A percentile compares a stretch with the other conserved stretches of the same genome.
These are phyloP conservation scores for Pterobdella sp. DNA, from an alignment of 2,888 invertebrate genomes.

Conservation along the genomic window DNA sequence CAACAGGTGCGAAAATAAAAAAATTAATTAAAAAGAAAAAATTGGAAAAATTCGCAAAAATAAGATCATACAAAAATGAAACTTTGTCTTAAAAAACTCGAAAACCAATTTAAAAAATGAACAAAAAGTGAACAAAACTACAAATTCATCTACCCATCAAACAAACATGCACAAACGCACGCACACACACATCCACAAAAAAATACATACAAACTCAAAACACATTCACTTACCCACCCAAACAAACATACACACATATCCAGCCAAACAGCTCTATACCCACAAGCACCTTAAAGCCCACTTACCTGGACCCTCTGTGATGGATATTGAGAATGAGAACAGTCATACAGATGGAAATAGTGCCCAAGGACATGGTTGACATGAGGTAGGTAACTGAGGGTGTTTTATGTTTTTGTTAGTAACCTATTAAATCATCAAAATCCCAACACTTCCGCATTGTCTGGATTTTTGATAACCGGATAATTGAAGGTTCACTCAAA, in stretches of 20 bases:
- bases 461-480: too few relatives aligned
- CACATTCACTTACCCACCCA: not conserved
- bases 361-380: slow-evolving; percentile 38
- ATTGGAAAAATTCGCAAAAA: not conserved
- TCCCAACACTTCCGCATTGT: too few relatives aligned
- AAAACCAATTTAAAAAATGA: not conserved
- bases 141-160: not conserved
- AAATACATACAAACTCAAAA: not conserved
- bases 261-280: not conserved
- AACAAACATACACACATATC: not conserved
- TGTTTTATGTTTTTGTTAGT: too few relatives aligned
- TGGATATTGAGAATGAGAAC: slow-evolving; percentile 38
- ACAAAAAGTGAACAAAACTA: not conserved
- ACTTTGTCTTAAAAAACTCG: not conserved
- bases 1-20: not conserved
- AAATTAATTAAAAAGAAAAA: not conserved
- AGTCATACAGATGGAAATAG: slow-evolving; percentile 38
- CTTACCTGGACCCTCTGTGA: slow-evolving; percentile 32
- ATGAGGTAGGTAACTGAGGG: slow-evolving; percentile 37
- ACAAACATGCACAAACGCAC: not conserved
- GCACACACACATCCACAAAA: not conserved
- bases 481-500: too few relatives aligned
- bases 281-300: not conserved
- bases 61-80: not conserved
- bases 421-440: too few relatives aligned